Conservation (phyloP, 2,113 vertebrate genomes). For the Serinus canaria region DNA sequence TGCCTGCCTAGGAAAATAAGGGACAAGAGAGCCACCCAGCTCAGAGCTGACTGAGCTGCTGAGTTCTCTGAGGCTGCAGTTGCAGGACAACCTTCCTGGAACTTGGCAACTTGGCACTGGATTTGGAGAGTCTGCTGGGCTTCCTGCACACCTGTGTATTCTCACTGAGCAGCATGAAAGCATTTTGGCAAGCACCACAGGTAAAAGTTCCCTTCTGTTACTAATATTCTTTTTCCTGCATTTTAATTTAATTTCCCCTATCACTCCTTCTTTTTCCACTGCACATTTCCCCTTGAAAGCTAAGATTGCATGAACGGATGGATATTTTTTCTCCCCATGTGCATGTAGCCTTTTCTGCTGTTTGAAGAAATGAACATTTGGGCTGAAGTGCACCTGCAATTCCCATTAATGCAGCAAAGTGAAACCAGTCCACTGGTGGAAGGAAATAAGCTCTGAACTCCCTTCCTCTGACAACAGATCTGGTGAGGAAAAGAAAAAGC, state of each 20-base stretch:
- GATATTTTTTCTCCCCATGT: neutral
- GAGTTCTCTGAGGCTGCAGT: neutral
- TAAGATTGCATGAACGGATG: constrained; percentile 20
- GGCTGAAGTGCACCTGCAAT: constrained; percentile 11
- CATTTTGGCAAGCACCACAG: constrained; percentile 28
- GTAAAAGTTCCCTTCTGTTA: constrained; percentile 42
- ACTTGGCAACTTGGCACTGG: fast-evolving
- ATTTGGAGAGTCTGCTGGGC: constrained; percentile 9
- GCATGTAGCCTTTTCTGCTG: neutral
- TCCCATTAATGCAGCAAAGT: constrained; percentile 4
- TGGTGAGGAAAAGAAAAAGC: neutral
- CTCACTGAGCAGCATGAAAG: constrained; percentile 28
- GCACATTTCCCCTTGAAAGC: constrained; percentile 21
- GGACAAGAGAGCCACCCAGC: neutral
- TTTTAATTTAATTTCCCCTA: constrained; percentile 61
- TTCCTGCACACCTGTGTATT: constrained; percentile 25
- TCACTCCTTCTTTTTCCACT: constrained; percentile 36
- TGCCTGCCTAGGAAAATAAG: neutral
- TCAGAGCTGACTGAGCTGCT: neutral
- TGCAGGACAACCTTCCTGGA: neutral
- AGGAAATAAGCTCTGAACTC: neutral
- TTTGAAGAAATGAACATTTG: constrained; percentile 13
- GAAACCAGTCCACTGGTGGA: neutral
- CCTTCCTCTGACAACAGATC: neutral
- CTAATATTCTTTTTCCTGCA: constrained; percentile 39